phyloP scores from a whole-genome alignment of 2,797 vertebrate genomes.

The Mus spretus region DNA sequence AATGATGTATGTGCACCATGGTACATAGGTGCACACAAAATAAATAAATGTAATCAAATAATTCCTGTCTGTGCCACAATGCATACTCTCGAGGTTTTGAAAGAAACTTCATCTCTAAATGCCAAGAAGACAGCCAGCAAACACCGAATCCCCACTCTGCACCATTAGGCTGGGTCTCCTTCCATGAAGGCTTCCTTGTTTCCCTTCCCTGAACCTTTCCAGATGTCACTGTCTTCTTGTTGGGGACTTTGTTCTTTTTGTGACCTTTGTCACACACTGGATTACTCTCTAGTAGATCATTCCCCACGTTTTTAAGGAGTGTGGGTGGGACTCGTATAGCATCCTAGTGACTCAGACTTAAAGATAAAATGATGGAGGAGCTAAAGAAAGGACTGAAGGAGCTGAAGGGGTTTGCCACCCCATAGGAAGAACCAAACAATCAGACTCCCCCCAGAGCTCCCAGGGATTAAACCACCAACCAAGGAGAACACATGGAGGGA shows the following conservation, averaged over 20 bases:
- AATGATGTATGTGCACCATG: not conserved
- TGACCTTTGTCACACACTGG: not conserved
- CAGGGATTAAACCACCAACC: too few species aligned
- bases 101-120: not conserved
- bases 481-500: too few species aligned
- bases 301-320: constrained; percentile 43
- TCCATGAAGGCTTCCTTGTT: constrained; percentile 35
- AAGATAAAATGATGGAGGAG: not conserved
- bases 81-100: not conserved
- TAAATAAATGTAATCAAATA: not conserved
- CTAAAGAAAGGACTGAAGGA: too few species aligned
- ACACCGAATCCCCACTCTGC: not conserved
- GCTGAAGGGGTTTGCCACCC: too few species aligned
- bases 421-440: too few species aligned
- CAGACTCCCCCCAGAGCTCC: too few species aligned
- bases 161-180: not conserved
- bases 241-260: constrained; percentile 28
- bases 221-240: constrained; percentile 9
- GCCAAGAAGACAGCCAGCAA: not conserved
- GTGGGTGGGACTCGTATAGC: not conserved
- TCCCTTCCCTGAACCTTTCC: constrained; percentile 24
- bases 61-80: not conserved
- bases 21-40: not conserved
- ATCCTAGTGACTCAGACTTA: not conserved
- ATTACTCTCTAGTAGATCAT: constrained; percentile 22